Conservation (phyloP, 2,113 vertebrate genomes). For the Hippocampus zosterae region DNA sequence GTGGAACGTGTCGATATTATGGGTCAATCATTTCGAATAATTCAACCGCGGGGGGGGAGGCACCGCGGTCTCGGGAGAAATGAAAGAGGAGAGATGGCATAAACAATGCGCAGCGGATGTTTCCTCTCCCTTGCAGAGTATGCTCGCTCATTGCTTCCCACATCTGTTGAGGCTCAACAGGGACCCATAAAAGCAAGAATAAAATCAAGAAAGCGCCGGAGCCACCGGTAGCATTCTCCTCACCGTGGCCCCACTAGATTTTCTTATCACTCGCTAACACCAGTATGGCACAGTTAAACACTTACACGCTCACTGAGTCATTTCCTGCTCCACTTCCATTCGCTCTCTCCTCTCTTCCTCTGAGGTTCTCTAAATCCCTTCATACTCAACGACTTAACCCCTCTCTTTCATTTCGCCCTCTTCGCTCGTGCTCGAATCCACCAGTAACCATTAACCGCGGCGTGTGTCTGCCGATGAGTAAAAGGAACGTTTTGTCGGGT, state of each 20-base stretch:
- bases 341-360: constrained; percentile 26
- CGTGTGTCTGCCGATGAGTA: constrained; percentile 62
- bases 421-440: constrained; percentile 57
- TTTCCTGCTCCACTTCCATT: constrained; percentile 22
- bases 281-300: constrained; percentile 55
- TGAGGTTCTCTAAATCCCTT: constrained; percentile 72
- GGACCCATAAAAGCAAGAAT: constrained; percentile 18
- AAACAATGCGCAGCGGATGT: constrained; percentile 11
- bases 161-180: constrained; percentile 14
- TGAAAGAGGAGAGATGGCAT: constrained; percentile 9
- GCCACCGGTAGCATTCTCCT: constrained; percentile 33
- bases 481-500: constrained; percentile 55
- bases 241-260: constrained; percentile 37
- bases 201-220: constrained; percentile 14
- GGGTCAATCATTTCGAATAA: constrained; percentile 49
- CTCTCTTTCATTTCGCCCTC: constrained; percentile 71
- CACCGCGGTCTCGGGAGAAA: constrained; percentile 26
- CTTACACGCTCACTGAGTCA: constrained; percentile 52
- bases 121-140: constrained; percentile 23
- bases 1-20: constrained; percentile 45
- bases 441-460: constrained; percentile 58
- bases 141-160: constrained; percentile 28
- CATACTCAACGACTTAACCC: constrained; percentile 74
- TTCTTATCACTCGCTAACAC: constrained; percentile 53
- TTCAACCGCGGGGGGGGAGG: constrained; percentile 32